A percentile compares a stretch with the other conserved stretches of the same genome.
These are phyloP conservation scores for Acleris laterana DNA, from an alignment of 2,888 invertebrate species.

Conservation along the genomic window DNA sequence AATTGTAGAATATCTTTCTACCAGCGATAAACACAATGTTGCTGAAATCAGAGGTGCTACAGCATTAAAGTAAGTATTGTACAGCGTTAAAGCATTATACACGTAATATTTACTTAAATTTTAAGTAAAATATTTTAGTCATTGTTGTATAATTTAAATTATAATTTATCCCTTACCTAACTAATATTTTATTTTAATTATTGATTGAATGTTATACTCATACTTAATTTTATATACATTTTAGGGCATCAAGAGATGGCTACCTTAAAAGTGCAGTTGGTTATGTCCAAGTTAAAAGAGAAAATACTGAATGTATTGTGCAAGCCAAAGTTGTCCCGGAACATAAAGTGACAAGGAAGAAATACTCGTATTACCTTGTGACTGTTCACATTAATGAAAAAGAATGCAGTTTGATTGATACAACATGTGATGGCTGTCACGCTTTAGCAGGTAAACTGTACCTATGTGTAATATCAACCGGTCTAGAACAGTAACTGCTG, in stretches of 20 bases:
- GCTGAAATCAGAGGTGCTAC: constrained; percentile 2
- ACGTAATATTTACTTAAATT: background rate
- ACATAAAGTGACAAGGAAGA: constrained; percentile 20
- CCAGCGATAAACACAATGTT: constrained; percentile 2
- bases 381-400: constrained; percentile 5
- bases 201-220: background rate
- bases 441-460: constrained; percentile 10
- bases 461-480: background rate
- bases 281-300: constrained; percentile 23
- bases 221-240: background rate
- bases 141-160: background rate
- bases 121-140: background rate
- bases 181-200: too few species aligned
- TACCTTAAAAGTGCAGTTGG: constrained; percentile 19
- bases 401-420: constrained; percentile 6
- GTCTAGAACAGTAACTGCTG: background rate
- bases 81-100: background rate
- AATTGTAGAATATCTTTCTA: background rate
- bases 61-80: background rate
- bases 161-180: too few species aligned
- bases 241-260: constrained; percentile 17
- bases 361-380: constrained; percentile 19
- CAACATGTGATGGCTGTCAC: constrained; percentile 25
- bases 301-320: constrained; percentile 4
- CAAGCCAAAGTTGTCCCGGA: constrained; percentile 26